phyloP scores from a whole-genome alignment of 2,113 vertebrate genomes.

The Seriola quinqueradiata region DNA sequence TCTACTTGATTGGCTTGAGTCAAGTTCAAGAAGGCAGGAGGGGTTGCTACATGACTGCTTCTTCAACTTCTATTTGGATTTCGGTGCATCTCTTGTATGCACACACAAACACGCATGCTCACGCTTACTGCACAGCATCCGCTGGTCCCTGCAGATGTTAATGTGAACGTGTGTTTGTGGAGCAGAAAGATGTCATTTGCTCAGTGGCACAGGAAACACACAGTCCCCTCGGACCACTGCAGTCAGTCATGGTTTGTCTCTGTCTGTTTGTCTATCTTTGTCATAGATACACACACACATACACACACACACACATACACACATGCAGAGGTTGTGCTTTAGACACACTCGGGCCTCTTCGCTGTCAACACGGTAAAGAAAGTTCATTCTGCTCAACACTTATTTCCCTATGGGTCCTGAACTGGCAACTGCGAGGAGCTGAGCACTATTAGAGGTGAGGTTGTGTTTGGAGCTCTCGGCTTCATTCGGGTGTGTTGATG shows the following conservation, averaged over 20 bases:
- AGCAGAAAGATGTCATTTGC: conserved; percentile 79
- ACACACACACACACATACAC: conserved; percentile 37
- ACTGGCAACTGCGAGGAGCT: conserved; percentile 65
- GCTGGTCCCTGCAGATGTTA: conserved; percentile 58
- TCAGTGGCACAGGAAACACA: conserved; percentile 69
- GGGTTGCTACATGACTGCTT: conserved; percentile 40
- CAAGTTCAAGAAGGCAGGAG: conserved; percentile 32
- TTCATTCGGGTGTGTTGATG: conserved; percentile 66
- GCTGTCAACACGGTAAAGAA: conserved; percentile 69
- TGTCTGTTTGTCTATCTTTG: conserved; percentile 64
- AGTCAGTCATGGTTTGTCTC: conserved; percentile 66
- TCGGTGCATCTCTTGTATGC: conserved; percentile 25
- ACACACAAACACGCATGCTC: conserved; percentile 2
- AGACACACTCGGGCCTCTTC: conserved; percentile 66
- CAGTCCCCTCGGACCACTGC: conserved; percentile 58
- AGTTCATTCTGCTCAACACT: conserved; percentile 73
- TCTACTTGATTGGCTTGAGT: conserved; percentile 23
- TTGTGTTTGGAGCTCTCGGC: conserved; percentile 63
- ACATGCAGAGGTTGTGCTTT: conserved; percentile 39
- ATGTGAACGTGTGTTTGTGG: conserved; percentile 71
- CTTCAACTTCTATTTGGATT: conserved; percentile 36
- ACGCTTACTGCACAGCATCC: conserved; percentile 23
- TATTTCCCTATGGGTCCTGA: conserved; percentile 73
- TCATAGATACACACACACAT: conserved; percentile 38
- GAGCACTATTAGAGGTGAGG: conserved; percentile 69